A percentile compares a stretch with the other conserved stretches of the same genome.
These are phyloP conservation scores for Neodiprion fabricii DNA, from an alignment of 1,140 invertebrate genomes.

Conservation along the genomic window DNA sequence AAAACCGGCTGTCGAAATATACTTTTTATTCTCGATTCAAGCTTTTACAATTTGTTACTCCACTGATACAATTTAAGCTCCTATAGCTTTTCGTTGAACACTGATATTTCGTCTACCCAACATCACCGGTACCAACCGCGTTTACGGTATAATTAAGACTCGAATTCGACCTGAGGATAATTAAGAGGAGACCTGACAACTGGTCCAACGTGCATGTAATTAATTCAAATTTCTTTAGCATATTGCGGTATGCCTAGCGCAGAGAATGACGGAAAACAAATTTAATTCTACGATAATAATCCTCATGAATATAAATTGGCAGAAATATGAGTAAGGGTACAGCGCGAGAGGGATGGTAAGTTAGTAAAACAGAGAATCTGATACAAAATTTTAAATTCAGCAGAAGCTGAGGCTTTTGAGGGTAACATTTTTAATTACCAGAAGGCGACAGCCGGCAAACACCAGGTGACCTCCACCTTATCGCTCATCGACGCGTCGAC, in stretches of 20 bases:
- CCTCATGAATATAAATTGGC: conserved; percentile 44
- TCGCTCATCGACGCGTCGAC: neutral
- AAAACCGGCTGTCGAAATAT: neutral
- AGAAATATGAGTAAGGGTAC: conserved; percentile 11
- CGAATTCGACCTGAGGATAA: no score
- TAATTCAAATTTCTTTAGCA: neutral
- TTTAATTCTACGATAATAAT: conserved; percentile 31
- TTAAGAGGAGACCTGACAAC: no score
- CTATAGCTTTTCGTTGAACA: no score
- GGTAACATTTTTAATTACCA: conserved; percentile 22
- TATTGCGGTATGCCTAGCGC: neutral
- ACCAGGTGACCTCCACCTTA: neutral
- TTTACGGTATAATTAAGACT: no score
- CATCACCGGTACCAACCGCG: no score
- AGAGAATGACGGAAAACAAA: conserved; percentile 8
- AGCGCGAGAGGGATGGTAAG: conserved; percentile 23
- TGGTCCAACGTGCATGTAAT: neutral
- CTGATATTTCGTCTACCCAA: no score
- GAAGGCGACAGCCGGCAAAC: neutral
- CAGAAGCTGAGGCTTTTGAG: neutral
- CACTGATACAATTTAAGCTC: no score
- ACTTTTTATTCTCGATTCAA: neutral
- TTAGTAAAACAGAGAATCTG: conserved; percentile 20
- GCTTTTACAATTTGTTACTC: neutral
- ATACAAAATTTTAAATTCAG: conserved; percentile 30